Conservation (phyloP, 2,888 invertebrate species). For the Leistus spinibarbis region DNA sequence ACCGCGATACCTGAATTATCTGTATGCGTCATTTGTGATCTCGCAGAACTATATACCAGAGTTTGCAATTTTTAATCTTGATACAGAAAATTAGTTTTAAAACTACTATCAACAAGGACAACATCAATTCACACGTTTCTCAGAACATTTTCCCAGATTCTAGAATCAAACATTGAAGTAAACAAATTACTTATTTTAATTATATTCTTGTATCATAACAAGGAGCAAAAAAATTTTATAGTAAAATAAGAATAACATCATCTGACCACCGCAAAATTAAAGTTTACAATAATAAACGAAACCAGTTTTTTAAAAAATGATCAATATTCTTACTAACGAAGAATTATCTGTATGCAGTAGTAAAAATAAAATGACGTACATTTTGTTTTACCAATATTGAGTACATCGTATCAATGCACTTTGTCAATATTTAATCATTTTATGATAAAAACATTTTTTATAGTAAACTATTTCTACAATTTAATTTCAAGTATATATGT, state of each 20-base stretch:
- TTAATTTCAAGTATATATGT: too few species aligned
- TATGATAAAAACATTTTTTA: background rate
- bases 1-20: background rate
- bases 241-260: background rate
- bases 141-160: conserved; percentile 8
- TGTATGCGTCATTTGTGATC: background rate
- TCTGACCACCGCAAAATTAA: background rate
- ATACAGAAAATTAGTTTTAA: background rate
- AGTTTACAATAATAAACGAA: background rate
- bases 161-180: background rate
- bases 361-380: too few species aligned
- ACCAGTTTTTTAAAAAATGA: background rate
- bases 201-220: background rate
- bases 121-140: conserved; percentile 8
- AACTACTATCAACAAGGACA: conserved; percentile 18
- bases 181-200: background rate
- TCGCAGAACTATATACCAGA: background rate
- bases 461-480: too few species aligned
- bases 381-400: background rate
- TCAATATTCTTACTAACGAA: too few species aligned
- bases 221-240: background rate
- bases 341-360: too few species aligned
- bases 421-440: background rate
- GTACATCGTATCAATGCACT: background rate
- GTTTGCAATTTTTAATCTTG: background rate